Base-by-base conservation (phyloP, 2,888 invertebrate species). In the Mesorhabditis belari region DNA sequence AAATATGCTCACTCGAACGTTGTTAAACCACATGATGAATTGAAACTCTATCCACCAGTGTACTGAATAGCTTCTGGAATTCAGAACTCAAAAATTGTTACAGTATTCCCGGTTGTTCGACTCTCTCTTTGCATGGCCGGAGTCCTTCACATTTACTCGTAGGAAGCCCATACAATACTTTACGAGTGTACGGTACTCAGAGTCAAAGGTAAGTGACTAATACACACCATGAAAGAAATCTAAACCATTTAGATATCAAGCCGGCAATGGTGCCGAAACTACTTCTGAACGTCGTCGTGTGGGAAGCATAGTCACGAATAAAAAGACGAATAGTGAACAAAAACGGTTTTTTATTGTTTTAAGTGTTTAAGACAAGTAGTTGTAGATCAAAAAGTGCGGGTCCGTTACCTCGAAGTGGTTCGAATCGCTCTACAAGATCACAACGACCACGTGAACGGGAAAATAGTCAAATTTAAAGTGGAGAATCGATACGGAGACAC, bases 21-120 rank as follows among this genome's bases (percentile, higher is more conserved):
- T 9, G 76, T 77, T 21, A 73, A 73, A 53, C 77, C 78, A 3
- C 75, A 77, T 49, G 73, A 79, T 28, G 81, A 81, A 60, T 73
- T 76, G 69, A 81, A 81, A 57, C 72, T 81, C 9, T 81, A 77
- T 59, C 81, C 81, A 9, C 81, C 81, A 12, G 77, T 80, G 81
- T 81, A 63, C n/a, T 6, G 23, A 17, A 24, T 25, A 3, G 4
- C 3, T 21, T 3, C 24, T 4, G 5, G 17, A n/a, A n/a, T 50
- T 17, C 17, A 54, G 29, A 23, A 17, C 3, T 27, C 35, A 9
- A 56, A 59, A 53, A 27, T 29, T 57, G 9, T 26, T 44, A 55
- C 59, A 79, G 78, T 54, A 76, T 79, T 58, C 79, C 76, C 24
- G 79, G 78, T 9, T 77, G 75, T 44, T 81, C 80, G 3, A 77